phyloP scores from a whole-genome alignment of 2,797 vertebrate species.

The Masticophis lateralis region DNA sequence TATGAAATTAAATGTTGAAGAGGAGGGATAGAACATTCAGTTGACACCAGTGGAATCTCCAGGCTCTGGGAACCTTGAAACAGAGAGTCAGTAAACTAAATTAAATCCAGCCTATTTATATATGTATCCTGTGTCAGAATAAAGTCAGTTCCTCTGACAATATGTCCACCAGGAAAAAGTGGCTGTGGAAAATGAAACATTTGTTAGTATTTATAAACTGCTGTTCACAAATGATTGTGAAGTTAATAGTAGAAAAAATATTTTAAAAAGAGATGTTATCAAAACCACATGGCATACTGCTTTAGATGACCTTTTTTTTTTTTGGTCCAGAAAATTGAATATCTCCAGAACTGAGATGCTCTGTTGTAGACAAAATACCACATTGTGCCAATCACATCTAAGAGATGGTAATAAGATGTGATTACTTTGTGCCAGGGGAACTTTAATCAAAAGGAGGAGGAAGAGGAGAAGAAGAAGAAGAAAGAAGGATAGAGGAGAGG shows the following conservation, averaged over 20 bases:
- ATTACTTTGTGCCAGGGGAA: slow-evolving; percentile 35
- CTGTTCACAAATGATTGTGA: slow-evolving; percentile 36
- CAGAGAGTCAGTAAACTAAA: neutral
- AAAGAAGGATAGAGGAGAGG: neutral
- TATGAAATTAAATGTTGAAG: neutral
- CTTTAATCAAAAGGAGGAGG: slow-evolving; percentile 17
- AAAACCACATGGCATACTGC: slow-evolving; percentile 1
- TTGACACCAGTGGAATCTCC: neutral
- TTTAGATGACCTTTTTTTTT: slow-evolving; percentile 38
- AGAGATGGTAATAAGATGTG: slow-evolving; percentile 47
- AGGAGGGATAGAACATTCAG: neutral
- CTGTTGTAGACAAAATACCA: slow-evolving; percentile 35
- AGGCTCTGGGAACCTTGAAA: neutral
- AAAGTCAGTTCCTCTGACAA: neutral
- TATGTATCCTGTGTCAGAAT: neutral
- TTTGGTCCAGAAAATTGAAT: slow-evolving; percentile 14
- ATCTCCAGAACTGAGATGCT: slow-evolving; percentile 32
- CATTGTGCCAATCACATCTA: slow-evolving; percentile 49
- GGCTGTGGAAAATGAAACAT: neutral
- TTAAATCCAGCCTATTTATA: neutral
- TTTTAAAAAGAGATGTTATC: slow-evolving; percentile 37
- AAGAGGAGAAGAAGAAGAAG: neutral
- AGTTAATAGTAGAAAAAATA: slow-evolving; percentile 29
- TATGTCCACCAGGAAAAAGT: neutral
- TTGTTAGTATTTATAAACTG: slow-evolving; percentile 34